Evolutionary conservation across 1,140 invertebrate genomes (phyloP), one percentile per base, ranked within the genome.

Genomic region (Cyclina sinensis): DNA sequence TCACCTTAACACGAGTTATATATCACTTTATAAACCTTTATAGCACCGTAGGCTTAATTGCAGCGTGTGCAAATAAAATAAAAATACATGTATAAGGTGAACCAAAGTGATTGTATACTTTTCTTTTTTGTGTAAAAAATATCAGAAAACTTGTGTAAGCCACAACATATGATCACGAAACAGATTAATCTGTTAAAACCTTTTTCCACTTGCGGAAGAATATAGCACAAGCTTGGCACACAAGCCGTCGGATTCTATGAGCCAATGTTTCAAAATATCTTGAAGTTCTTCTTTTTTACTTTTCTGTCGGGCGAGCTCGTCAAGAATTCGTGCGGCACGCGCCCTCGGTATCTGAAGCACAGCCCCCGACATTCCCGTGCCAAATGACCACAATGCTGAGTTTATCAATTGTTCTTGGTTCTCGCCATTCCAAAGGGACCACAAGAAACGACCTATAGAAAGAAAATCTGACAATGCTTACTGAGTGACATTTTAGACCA

Each of bases 401-500:
- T 81, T 68, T 11, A 80, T 48, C 9, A 88, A 12, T 39, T 81
- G 35, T 46, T 88, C 76, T 46, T 81, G 62, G 43, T 35, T 37
- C 5, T 54, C 78, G 3, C 86, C 86, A 9, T 68, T 37, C 86
- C 86, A 88, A 24, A 88, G 37, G 5, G 86, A 88, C 86, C 86
- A 88, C 30, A 81, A 37, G 68, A 88, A 88, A 16, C 86, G 86
- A 81, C 86, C 86, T 88, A 30, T 7, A n/a, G n/a, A n/a, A n/a
- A n/a, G n/a, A n/a, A n/a, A n/a, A n/a, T n/a, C n/a, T n/a, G n/a
- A n/a, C n/a, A n/a, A n/a, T n/a, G n/a, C n/a, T n/a, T n/a, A n/a
- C n/a, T n/a, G n/a, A n/a, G n/a, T n/a, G n/a, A n/a, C n/a, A n/a
- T n/a, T n/a, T n/a, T n/a, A n/a, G n/a, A n/a, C n/a, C n/a, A n/a